Evolutionary conservation across 2,113 vertebrate species (phyloP).

Genomic region (Cinclus mexicanus): DNA sequence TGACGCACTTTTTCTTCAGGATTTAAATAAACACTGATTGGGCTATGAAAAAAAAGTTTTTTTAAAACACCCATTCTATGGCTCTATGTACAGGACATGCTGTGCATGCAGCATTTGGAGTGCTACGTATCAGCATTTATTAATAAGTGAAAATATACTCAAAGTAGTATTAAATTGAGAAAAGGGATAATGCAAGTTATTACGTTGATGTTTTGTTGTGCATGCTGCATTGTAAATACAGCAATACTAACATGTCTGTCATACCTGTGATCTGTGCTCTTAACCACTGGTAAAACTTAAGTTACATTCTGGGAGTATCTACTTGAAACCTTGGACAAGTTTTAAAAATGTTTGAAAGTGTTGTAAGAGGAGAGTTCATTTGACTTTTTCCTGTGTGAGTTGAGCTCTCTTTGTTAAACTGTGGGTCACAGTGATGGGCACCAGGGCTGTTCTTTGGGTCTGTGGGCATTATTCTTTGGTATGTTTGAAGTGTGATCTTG

Average conservation of each 20-base stretch:
- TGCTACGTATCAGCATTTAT: not conserved
- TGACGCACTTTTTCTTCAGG: not conserved
- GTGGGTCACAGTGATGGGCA: not conserved
- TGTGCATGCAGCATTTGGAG: not conserved
- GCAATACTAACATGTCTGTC: constrained; percentile 25
- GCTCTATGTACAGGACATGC: not conserved
- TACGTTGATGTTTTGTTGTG: constrained; percentile 4
- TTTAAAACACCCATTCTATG: not conserved
- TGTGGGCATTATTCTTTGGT: not conserved
- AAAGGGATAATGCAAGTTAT: constrained; percentile 76
- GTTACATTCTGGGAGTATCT: not conserved
- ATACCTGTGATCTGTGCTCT: not conserved
- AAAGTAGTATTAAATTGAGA: not conserved
- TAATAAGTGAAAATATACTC: not conserved
- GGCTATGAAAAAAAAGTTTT: not conserved
- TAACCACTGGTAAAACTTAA: constrained; percentile 2
- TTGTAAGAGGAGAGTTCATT: not conserved
- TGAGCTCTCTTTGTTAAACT: not conserved
- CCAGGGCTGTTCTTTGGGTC: not conserved
- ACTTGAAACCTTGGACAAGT: not conserved
- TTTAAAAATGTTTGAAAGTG: not conserved
- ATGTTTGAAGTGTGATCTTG: not conserved
- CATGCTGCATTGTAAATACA: not conserved
- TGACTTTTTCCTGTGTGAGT: not conserved
- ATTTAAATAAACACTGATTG: not conserved